Conservation (phyloP, 1,140 invertebrate species). For the Papilio machaon region DNA sequence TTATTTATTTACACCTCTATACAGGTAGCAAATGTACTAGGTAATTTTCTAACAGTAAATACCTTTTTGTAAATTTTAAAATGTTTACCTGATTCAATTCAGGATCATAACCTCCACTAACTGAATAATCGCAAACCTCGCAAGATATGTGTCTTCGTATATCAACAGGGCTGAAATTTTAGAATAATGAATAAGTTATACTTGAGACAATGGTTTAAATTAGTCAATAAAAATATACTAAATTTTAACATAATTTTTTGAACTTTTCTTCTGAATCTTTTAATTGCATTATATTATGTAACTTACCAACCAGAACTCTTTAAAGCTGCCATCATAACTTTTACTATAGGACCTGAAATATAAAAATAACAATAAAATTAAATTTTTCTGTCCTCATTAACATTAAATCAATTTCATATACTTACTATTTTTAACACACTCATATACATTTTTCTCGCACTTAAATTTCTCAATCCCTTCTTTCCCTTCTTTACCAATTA, state of each 20-base stretch:
- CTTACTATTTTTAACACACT: conserved; percentile 89
- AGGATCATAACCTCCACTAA: conserved; percentile 96
- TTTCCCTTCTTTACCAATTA: conserved; percentile 85
- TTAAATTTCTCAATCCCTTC: conserved; percentile 87
- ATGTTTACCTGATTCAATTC: conserved; percentile 89
- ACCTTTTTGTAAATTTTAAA: too few relatives aligned
- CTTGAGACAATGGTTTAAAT: too few relatives aligned
- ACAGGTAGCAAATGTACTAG: neutral
- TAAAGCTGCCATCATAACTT: conserved; percentile 92
- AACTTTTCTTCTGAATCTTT: neutral
- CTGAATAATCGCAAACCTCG: conserved; percentile 91
- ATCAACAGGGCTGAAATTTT: conserved; percentile 83
- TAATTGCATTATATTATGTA: conserved; percentile 39
- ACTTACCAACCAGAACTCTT: conserved; percentile 92
- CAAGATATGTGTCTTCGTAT: conserved; percentile 94
- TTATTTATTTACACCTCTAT: too few relatives aligned
- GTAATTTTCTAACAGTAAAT: too few relatives aligned
- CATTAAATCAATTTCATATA: conserved; percentile 33
- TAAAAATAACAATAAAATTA: conserved; percentile 33
- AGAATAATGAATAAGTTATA: conserved; percentile 67
- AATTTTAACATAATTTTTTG: too few relatives aligned
- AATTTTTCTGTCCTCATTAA: neutral
- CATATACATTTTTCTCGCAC: conserved; percentile 91
- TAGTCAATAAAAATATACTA: too few relatives aligned
- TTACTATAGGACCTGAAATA: conserved; percentile 89